Evolutionary conservation across 2,888 invertebrate species (phyloP), one percentile per base, ranked within the genome.

Genomic region (Napeogenes sylphis): DNA sequence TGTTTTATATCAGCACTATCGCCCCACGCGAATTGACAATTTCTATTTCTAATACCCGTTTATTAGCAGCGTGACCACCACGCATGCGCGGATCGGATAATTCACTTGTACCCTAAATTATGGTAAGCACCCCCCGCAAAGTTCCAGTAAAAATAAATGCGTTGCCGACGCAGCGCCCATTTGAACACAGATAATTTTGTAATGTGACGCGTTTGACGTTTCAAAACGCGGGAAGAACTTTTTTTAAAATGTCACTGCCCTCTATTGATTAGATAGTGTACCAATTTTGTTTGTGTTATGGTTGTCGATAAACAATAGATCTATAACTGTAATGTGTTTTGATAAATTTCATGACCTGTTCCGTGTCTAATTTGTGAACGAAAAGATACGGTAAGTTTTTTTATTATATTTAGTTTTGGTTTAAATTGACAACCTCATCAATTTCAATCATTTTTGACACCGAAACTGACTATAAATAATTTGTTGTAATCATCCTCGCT

Each of bases 41-140:
- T 84, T 79, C 78, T 82, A 84, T 84, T 84, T 79, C 78, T 77
- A 80, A 76, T 75, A 76, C 71, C 73, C 70, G 74, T 78, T 79
- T 82, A 83, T 85, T 86, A 71, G 57, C 70, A 66, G 67, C 76
- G 80, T 80, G 87, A 83, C 85, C 87, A 87, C 87, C 87, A 85
- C 89, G 90, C 90, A 88, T 90, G 90, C 89, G 87, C 85, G 83
- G 80, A 78, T 82, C 77, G 71, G 75, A 80, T 86, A 90, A 85
- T 88, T 77, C 78, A 86, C 87, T 87, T 84, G 85, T 81, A 83
- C 82, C 83, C 85, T 75, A 85, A 89, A 87, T 88, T 86, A 87
- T 78, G 81, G 79, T 68, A 72, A 74, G 77, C 80, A 85, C 90
- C 90, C 89, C 90, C 90, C 87, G 88, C 90, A 75, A 82, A 84